Evolutionary conservation across 2,888 invertebrate species (phyloP).

Genomic region (Eupithecia subumbrata): DNA sequence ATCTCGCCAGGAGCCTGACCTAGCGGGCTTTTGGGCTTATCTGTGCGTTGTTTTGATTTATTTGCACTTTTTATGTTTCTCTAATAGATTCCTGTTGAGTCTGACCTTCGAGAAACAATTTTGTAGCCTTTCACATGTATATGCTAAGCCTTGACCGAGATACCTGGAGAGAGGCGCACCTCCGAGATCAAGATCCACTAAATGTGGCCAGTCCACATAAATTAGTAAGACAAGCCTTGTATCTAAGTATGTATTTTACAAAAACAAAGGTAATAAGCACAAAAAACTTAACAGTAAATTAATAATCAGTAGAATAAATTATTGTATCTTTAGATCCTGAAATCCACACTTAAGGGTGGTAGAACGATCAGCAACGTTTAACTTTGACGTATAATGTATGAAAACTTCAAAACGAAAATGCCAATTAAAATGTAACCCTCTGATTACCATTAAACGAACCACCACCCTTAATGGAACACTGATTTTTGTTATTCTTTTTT

Average conservation of each 20-base stretch:
- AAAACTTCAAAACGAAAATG: no score
- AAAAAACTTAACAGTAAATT: neutral
- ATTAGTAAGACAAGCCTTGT: neutral
- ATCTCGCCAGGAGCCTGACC: constrained; percentile 70
- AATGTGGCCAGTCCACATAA: neutral
- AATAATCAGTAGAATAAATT: neutral
- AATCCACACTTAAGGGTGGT: no score
- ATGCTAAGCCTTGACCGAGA: neutral
- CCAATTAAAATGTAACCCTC: no score
- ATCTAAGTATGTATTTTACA: neutral
- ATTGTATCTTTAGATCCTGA: neutral
- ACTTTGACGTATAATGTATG: no score
- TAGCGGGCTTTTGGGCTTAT: constrained; percentile 54
- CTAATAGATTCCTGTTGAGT: constrained; percentile 9
- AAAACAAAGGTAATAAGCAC: neutral
- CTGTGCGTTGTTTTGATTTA: constrained; percentile 43
- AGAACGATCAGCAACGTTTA: no score
- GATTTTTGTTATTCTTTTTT: neutral
- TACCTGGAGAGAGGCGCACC: neutral
- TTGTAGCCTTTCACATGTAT: neutral
- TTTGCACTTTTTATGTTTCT: constrained; percentile 28
- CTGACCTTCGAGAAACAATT: constrained; percentile 28
- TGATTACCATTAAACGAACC: no score
- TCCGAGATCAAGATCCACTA: neutral
- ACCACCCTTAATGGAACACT: no score